Base-by-base conservation (phyloP, 1,140 invertebrate species). In the Phenacoccus solenopsis region DNA sequence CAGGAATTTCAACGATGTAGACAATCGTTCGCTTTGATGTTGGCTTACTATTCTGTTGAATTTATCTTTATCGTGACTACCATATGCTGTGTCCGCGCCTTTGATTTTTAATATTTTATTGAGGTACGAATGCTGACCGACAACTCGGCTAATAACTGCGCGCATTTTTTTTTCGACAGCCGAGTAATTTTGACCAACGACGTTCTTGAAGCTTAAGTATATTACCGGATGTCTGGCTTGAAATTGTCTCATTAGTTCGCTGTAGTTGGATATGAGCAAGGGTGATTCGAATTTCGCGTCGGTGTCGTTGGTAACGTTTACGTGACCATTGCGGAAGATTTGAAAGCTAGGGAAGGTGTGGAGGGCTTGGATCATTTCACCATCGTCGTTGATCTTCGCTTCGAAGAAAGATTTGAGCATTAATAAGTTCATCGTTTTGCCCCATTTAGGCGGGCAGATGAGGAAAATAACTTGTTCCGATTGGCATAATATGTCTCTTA, bases 401-500 rank as follows among this genome's bases (percentile, higher is more conserved):
- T 67, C 24, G 10, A 67, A n/a, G 61, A 67, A 67, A n/a, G 61
- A 22, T 28, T 67, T 67, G 2, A 67, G 2, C 61, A 67, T 67
- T 16, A 22, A 1, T 4, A 67, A 13, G 21, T 67, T 67, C 61
- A 67, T 67, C 9, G 61, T 27, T 28, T 67, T 67, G 21, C 61
- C 61, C 61, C 61, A 67, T 67, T 28, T 25, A 2, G n/a, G 2
- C 24, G 61, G 61, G n/a, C 61, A 16, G 21, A 57, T 38, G 10
- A 70, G 22, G 4, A 70, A 21, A 16, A 25, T 49, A n/a, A 16
- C 21, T 24, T 70, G 3, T 7, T 28, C 49, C 3, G 20, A 5
- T 7, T 61, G 27, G 10, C 61, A 1, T 24, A 61, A 24, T 13
- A 70, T 4, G 21, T 70, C 69, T 10, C 20, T 3, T n/a, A 49